Percentiles rank a stretch among this genome's conserved stretches.
phyloP scores from a whole-genome alignment of 2,888 invertebrate genomes.

The Nudaria mundana region DNA sequence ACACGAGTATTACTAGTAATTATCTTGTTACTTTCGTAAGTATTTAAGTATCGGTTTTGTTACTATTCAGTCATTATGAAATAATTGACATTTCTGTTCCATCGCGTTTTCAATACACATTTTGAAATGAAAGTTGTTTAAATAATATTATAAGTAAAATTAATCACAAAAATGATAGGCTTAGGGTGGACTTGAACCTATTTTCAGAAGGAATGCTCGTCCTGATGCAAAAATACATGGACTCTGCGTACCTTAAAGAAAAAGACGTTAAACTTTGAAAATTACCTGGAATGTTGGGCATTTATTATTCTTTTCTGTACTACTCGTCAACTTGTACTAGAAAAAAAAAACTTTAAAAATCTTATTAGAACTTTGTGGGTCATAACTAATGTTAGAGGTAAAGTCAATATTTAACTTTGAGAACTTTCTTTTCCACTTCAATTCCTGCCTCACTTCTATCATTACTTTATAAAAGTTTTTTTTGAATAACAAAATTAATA shows the following conservation, averaged over 20 bases:
- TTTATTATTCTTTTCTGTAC: no score
- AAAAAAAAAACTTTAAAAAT: not conserved
- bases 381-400: not conserved
- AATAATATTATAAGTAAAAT: no score
- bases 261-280: not conserved
- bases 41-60: no score
- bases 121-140: no score
- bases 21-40: no score
- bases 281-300: not conserved
- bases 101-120: no score
- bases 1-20: no score
- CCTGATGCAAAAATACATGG: not conserved
- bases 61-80: no score
- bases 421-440: constrained; percentile 1
- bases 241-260: no score
- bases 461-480: constrained; percentile 8
- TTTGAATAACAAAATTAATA: not conserved
- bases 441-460: constrained; percentile 5
- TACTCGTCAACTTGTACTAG: not conserved
- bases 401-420: not conserved
- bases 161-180: no score
- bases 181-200: not conserved
- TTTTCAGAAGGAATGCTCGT: not conserved
- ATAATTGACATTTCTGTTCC: no score
- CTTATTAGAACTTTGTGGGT: not conserved